These are phyloP conservation scores for Poecilus cupreus DNA, from an alignment of 2,888 invertebrate genomes.

Conservation along the genomic window DNA sequence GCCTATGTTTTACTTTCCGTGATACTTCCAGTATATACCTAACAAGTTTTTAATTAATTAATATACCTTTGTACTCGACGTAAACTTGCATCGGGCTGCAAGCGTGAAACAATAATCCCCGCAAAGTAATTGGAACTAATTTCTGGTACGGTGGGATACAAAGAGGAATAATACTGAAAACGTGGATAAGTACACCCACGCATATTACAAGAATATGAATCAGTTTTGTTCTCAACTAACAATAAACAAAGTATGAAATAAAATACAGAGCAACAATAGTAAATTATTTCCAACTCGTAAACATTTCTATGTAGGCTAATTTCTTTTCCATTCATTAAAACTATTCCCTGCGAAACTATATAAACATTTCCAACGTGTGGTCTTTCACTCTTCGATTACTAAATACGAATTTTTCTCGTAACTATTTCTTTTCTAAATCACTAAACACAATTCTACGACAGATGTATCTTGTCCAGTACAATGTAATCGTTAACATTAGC, in stretches of 20 bases:
- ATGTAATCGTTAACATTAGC: slow-evolving; percentile 32
- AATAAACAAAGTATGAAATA: neutral
- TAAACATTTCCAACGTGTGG: slow-evolving; percentile 6
- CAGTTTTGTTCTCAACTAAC: too few species aligned
- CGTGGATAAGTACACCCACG: too few species aligned
- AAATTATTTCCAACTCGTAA: neutral
- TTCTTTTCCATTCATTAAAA: slow-evolving; percentile 6
- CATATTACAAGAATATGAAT: too few species aligned
- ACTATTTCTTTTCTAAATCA: slow-evolving; percentile 2
- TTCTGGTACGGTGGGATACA: too few species aligned
- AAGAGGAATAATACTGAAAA: too few species aligned
- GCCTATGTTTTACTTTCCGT: too few species aligned
- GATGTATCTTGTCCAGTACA: slow-evolving; percentile 1
- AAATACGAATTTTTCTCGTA: neutral
- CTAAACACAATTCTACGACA: neutral
- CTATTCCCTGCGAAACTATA: neutral
- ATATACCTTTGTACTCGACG: too few species aligned
- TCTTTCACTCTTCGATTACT: neutral
- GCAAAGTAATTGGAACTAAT: too few species aligned
- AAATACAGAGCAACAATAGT: neutral
- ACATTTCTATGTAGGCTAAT: slow-evolving; percentile 3
- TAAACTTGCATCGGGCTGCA: too few species aligned
- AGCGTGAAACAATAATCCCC: too few species aligned
- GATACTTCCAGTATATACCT: too few species aligned
- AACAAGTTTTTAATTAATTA: too few species aligned